These are phyloP conservation scores for Clarias macrocephalus DNA, from an alignment of 2,113 vertebrate species.

Conservation along the genomic window DNA sequence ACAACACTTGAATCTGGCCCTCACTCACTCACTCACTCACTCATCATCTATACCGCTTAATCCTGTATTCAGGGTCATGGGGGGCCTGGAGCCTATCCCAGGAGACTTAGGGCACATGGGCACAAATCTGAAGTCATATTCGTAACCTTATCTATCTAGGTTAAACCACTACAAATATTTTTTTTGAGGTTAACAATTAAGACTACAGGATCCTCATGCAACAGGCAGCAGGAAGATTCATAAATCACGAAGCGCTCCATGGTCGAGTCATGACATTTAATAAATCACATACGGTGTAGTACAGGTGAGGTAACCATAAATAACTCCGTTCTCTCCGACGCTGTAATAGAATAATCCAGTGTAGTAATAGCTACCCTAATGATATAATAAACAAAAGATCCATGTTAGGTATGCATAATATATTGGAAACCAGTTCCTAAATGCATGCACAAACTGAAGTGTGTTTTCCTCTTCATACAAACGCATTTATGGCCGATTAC, in stretches of 20 bases:
- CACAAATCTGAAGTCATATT: background rate
- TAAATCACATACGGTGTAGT: background rate
- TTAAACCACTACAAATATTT: conserved; percentile 11
- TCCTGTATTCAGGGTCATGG: too few species aligned
- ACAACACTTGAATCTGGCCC: background rate
- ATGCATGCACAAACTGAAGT: background rate
- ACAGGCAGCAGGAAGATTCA: background rate
- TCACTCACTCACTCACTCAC: too few species aligned
- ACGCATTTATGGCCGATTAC: background rate
- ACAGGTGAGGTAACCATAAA: background rate
- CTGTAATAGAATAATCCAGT: background rate
- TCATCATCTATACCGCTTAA: too few species aligned
- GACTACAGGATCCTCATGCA: background rate
- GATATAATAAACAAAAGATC: background rate
- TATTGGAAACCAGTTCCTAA: background rate
- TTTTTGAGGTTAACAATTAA: conserved; percentile 15
- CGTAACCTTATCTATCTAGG: background rate
- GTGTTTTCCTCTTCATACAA: background rate
- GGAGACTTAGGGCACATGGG: too few species aligned
- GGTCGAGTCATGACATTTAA: background rate
- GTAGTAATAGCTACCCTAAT: background rate
- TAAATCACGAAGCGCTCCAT: background rate
- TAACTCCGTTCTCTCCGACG: background rate
- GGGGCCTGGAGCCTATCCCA: too few species aligned
- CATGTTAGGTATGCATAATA: background rate